These are phyloP conservation scores for Bombus confusus DNA, from an alignment of 1,140 invertebrate species.

Conservation along the genomic window DNA sequence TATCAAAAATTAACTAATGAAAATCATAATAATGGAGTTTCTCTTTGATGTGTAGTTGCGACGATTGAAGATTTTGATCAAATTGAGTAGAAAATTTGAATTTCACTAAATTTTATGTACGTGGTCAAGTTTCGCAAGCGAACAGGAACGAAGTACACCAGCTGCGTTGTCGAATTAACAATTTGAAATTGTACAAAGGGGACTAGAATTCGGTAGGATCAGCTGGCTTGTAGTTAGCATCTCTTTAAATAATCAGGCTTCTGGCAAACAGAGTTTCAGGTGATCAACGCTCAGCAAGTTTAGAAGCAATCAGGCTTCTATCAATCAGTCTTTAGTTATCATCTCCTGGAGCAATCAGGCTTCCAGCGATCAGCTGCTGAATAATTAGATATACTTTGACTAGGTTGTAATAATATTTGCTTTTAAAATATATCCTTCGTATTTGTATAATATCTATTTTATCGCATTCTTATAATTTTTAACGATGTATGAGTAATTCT, in stretches of 20 bases:
- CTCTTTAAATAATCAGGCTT: slow-evolving; percentile 7
- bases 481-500: too few species aligned
- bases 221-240: not conserved
- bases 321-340: slow-evolving; percentile 18
- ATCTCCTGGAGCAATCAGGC: not conserved
- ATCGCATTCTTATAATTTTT: too few species aligned
- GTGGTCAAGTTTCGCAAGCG: not conserved
- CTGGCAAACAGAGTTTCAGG: not conserved
- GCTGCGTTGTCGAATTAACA: not conserved
- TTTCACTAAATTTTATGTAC: too few species aligned
- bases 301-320: slow-evolving; percentile 22
- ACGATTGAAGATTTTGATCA: not conserved
- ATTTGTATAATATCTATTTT: not conserved
- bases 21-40: too few species aligned
- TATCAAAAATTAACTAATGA: too few species aligned
- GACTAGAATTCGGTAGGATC: not conserved
- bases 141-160: not conserved
- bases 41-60: too few species aligned
- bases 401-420: not conserved
- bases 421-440: not conserved
- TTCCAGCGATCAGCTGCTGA: slow-evolving; percentile 1
- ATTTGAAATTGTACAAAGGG: not conserved
- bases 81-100: not conserved
- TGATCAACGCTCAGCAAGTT: slow-evolving; percentile 23
- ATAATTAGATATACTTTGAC: not conserved